Conservation (phyloP, 2,113 vertebrate species). For the Tragelaphus strepsiceros region DNA sequence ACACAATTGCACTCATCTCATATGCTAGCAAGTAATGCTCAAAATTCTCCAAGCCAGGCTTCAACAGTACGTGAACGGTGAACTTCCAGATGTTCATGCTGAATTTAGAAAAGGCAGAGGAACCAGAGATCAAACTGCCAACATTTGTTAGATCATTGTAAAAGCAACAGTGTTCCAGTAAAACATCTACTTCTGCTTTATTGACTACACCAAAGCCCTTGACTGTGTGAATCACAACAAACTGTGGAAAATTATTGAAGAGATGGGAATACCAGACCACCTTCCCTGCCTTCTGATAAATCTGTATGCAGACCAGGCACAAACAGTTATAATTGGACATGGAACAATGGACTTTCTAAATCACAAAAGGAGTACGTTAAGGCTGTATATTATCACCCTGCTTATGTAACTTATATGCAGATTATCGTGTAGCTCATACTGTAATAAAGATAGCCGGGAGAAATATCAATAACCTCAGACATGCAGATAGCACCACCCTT, state of each 20-base stretch:
- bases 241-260: not conserved
- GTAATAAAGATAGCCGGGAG: not conserved
- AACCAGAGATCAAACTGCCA: not conserved
- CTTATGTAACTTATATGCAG: not conserved
- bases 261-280: not conserved
- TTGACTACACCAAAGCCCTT: not conserved
- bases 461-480: not conserved
- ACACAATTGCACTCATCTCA: not conserved
- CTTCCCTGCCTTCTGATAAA: not conserved
- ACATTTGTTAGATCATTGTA: not conserved
- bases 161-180: not conserved
- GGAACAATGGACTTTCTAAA: not conserved
- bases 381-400: not conserved
- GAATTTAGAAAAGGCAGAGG: not conserved
- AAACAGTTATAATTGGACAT: not conserved
- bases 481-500: not conserved
- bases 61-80: not conserved
- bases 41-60: not conserved
- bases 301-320: not conserved
- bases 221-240: not conserved
- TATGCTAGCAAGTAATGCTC: not conserved
- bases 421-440: not conserved
- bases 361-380: not conserved
- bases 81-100: not conserved
- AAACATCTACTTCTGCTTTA: not conserved